These are phyloP conservation scores for Apteryx mantelli DNA, from an alignment of 2,113 vertebrate species.

Conservation along the genomic window DNA sequence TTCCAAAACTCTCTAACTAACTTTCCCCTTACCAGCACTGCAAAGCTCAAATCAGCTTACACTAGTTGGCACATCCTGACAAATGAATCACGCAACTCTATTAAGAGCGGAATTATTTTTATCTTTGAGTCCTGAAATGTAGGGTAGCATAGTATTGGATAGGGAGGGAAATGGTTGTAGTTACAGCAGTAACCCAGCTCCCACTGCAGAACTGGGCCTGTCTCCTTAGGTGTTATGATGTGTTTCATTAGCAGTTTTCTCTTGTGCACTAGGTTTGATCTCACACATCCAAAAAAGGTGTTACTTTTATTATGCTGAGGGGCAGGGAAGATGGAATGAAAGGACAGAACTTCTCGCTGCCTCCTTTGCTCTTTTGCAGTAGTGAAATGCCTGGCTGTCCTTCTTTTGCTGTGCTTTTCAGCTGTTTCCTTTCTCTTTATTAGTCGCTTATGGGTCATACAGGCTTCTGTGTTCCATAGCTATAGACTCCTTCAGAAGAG, in stretches of 20 bases:
- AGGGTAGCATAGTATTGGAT: neutral
- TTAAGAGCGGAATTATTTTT: neutral
- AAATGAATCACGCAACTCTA: neutral
- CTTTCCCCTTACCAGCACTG: neutral
- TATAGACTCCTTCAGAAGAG: neutral
- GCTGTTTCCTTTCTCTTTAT: neutral
- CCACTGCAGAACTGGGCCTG: neutral
- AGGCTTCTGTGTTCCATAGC: neutral
- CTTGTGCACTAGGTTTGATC: neutral
- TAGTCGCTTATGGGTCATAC: neutral
- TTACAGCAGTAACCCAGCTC: neutral
- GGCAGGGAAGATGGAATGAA: neutral
- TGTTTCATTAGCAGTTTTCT: neutral
- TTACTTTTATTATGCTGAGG: neutral
- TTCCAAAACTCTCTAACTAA: neutral
- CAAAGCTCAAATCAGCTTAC: neutral
- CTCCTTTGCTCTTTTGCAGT: neutral
- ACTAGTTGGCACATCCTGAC: neutral
- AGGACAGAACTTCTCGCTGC: neutral
- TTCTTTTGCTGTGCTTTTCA: neutral
- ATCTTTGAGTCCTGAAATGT: neutral
- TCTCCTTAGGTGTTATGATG: fast-evolving
- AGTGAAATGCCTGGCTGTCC: neutral
- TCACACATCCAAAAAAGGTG: fast-evolving
- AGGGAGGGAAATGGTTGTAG: neutral